Evolutionary conservation across 2,113 vertebrate genomes (phyloP).

Genomic region (Mesocricetus auratus): DNA sequence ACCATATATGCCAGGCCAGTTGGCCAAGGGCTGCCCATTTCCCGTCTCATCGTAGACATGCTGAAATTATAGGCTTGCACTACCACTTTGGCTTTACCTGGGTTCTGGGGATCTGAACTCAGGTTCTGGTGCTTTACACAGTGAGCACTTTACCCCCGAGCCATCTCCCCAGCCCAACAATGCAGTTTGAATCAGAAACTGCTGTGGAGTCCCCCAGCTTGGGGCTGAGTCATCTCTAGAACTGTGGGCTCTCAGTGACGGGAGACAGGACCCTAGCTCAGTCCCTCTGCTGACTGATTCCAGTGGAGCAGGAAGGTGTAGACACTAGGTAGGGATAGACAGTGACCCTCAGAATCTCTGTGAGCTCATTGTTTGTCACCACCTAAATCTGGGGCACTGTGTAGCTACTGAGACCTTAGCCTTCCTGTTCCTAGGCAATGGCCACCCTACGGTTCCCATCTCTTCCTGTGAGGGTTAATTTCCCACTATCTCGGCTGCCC

Average conservation of each 20-base stretch:
- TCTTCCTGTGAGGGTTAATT: background rate
- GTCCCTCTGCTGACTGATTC: background rate
- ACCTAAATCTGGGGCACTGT: background rate
- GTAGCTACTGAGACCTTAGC: background rate
- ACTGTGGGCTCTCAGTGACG: background rate
- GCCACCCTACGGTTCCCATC: background rate
- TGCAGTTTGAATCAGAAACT: background rate
- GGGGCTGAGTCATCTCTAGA: conserved; percentile 41
- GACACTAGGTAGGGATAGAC: no score
- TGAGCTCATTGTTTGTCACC: background rate
- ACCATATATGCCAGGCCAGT: background rate
- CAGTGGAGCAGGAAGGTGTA: background rate
- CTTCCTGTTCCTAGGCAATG: background rate
- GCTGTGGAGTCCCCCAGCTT: background rate
- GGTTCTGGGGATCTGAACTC: background rate
- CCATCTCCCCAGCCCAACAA: background rate
- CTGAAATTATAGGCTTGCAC: background rate
- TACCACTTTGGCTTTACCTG: background rate
- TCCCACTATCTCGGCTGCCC: background rate
- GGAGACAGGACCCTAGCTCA: background rate
- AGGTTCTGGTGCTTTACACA: background rate
- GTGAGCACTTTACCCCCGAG: background rate
- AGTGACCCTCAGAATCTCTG: background rate
- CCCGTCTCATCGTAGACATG: background rate
- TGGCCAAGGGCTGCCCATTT: background rate